Evolutionary conservation across 2,888 invertebrate genomes (phyloP), one percentile per base, ranked within the genome.

Genomic region (Xylophagus ater): DNA sequence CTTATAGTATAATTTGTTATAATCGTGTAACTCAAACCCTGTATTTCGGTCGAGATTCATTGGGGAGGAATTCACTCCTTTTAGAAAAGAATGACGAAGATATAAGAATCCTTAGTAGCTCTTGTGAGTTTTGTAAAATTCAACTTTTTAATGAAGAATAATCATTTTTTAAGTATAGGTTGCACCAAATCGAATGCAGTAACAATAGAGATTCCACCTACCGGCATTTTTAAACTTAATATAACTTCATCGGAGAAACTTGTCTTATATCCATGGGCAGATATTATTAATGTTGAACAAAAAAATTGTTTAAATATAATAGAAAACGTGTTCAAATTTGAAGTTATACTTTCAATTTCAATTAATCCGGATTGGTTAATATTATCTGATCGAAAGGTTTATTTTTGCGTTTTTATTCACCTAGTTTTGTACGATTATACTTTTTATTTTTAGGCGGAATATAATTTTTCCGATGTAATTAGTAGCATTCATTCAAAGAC

Each of bases 21-120:
- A 72, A 81, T 53, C 75, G 71, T 54, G 34, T 48, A 4, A 61
- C 57, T 1, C 63, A 72, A 28, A 57, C 59, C 10, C 50, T 94
- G 26, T 88, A 82, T 69, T 89, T 93, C 64, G 80, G 81, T 2
- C 71, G 93, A 55, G 94, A 96, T 62, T 70, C 72, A 48, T 76
- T 87, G 57, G 94, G 94, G 24, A 70, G 94, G 49, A 80, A 86
- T 54, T 88, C 92, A 59, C 66, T 96, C 32, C 63, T 94, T 26
- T 61, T 82, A 32, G 71, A 76, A 49, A 61, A 65, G 50, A 57
- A 59, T 44, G 49, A 64, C 9, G 51, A 58, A 19, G 55, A 62
- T 13, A 28, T 51, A 8, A 50, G 69, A 39, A 51, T 71, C 36
- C 55, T 71, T 41, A 77, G 74, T 66, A 71, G 71, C 15, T 67